Conservation (phyloP, 2,797 vertebrate genomes). For the Tiaroga cobitis region DNA sequence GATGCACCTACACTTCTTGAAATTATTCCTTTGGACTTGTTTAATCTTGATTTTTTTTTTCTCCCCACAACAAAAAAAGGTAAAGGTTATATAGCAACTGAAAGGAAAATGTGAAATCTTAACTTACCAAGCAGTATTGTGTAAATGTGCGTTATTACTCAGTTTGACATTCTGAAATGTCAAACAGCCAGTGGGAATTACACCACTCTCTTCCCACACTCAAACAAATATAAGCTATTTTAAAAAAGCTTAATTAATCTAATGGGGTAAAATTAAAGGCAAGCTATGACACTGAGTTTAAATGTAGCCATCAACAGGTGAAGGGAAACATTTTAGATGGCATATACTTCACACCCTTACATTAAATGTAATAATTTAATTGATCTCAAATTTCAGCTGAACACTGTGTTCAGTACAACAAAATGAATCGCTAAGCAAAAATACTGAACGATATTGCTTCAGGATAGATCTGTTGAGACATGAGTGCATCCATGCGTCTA, state of each 20-base stretch:
- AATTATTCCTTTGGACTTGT: not conserved
- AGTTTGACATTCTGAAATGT: not conserved
- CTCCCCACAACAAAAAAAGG: not conserved
- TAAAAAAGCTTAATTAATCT: not conserved
- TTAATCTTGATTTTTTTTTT: not conserved
- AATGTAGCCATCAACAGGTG: not conserved
- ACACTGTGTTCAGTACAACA: not conserved
- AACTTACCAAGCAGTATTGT: not conserved
- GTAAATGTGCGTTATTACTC: not conserved
- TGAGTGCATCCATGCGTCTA: not conserved
- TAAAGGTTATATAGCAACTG: not conserved
- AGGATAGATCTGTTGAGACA: not conserved
- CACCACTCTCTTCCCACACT: not conserved
- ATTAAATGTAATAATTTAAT: conserved; percentile 3
- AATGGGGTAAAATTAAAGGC: conserved; percentile 17
- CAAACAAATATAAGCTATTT: not conserved
- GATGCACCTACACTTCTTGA: not conserved
- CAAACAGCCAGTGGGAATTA: not conserved
- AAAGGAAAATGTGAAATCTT: not conserved
- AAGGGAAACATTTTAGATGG: not conserved
- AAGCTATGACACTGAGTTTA: not conserved
- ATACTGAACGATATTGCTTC: not conserved
- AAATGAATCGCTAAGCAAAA: not conserved
- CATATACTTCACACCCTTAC: not conserved
- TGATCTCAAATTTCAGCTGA: conserved; percentile 15